These are phyloP conservation scores for Poeciliopsis occidentalis DNA, from an alignment of 2,113 vertebrate genomes.

Conservation along the genomic window DNA sequence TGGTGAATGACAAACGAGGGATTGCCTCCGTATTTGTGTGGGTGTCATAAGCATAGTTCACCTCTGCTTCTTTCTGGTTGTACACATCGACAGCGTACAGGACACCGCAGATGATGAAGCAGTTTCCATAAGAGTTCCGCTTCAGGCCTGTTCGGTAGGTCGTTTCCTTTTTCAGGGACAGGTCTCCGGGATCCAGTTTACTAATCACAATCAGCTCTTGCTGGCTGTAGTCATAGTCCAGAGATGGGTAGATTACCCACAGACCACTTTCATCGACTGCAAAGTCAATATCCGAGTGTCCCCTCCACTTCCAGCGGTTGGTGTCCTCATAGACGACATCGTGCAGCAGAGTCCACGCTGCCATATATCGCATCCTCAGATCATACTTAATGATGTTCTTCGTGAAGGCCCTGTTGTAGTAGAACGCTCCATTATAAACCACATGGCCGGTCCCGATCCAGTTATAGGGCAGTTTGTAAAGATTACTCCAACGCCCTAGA, in stretches of 20 bases:
- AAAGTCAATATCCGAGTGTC: slow-evolving; percentile 96
- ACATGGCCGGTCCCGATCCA: slow-evolving; percentile 98
- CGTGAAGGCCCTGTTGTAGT: slow-evolving; percentile 98
- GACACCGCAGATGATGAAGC: slow-evolving; percentile 95
- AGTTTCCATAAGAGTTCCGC: slow-evolving; percentile 92
- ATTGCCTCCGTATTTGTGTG: slow-evolving; percentile 90
- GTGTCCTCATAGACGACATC: slow-evolving; percentile 93
- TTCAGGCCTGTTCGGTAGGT: slow-evolving; percentile 93
- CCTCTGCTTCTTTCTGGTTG: slow-evolving; percentile 89
- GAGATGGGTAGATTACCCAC: slow-evolving; percentile 94
- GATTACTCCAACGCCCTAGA: slow-evolving; percentile 95
- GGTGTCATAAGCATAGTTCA: slow-evolving; percentile 94
- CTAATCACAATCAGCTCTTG: slow-evolving; percentile 92
- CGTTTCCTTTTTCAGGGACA: slow-evolving; percentile 89
- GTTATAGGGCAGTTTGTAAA: slow-evolving; percentile 97
- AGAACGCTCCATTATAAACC: slow-evolving; percentile 93
- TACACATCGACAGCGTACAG: slow-evolving; percentile 92
- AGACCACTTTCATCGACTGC: slow-evolving; percentile 97
- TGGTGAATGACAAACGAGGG: slow-evolving; percentile 90
- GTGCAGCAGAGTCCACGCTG: slow-evolving; percentile 90
- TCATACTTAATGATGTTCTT: slow-evolving; percentile 99
- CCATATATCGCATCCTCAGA: slow-evolving; percentile 90
- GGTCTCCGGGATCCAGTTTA: slow-evolving; percentile 90
- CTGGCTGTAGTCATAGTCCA: slow-evolving; percentile 88
- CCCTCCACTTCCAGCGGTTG: slow-evolving; percentile 97